Conservation (phyloP, 2,797 vertebrate species). For the Lithobates sylvaticus region DNA sequence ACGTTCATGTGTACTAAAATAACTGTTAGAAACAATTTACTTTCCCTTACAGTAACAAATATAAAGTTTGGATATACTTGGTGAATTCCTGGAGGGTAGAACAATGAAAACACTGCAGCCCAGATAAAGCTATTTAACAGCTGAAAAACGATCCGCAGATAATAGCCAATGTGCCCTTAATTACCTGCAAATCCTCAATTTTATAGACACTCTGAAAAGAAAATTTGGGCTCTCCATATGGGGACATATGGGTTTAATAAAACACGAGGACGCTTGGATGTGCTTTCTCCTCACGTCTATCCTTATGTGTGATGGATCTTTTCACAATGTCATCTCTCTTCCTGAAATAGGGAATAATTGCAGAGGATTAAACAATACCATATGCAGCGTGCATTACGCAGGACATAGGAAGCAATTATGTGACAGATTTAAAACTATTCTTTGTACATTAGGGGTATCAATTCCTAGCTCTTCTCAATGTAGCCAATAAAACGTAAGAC, state of each 20-base stretch:
- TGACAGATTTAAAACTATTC: conserved; percentile 23
- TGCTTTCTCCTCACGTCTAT: conserved; percentile 4
- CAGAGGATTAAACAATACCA: conserved; percentile 46
- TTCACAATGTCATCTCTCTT: conserved; percentile 33
- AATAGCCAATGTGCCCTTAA: conserved; percentile 51
- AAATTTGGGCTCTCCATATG: conserved; percentile 21
- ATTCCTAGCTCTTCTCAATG: conserved; percentile 22
- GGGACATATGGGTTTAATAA: conserved; percentile 56
- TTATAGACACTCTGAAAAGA: conserved; percentile 45
- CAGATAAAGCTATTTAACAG: neutral
- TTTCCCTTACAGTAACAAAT: too few relatives aligned
- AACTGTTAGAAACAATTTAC: too few relatives aligned
- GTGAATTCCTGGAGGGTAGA: too few relatives aligned
- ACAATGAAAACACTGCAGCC: neutral
- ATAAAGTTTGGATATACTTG: too few relatives aligned
- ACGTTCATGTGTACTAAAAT: too few relatives aligned
- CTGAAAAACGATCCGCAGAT: conserved; percentile 15
- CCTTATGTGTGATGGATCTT: conserved; percentile 45
- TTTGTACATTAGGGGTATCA: conserved; percentile 36
- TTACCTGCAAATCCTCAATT: conserved; percentile 50
- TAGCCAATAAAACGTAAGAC: conserved; percentile 29
- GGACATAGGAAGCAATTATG: conserved; percentile 51
- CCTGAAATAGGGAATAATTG: conserved; percentile 48
- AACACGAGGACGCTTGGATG: neutral
- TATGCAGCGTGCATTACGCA: conserved; percentile 22